Conservation (phyloP, 2,888 invertebrate genomes). For the Parnassius mnemosyne region DNA sequence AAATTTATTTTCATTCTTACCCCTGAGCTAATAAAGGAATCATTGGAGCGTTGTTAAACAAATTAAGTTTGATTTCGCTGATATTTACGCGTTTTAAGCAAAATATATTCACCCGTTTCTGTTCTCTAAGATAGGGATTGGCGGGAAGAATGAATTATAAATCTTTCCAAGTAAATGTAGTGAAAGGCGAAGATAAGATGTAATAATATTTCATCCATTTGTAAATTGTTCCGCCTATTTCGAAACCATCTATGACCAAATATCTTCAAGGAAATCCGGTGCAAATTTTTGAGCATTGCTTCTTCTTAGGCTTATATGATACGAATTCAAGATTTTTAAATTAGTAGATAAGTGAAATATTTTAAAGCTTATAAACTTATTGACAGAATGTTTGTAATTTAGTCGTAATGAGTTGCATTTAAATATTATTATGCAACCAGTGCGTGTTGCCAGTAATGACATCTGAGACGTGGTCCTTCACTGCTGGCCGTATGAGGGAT, state of each 20-base stretch:
- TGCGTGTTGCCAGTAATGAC: too few species aligned
- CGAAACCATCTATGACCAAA: neutral
- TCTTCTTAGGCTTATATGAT: too few species aligned
- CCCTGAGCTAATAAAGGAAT: slow-evolving; percentile 47
- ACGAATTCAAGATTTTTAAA: too few species aligned
- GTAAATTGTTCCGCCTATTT: slow-evolving; percentile 9
- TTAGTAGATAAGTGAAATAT: too few species aligned
- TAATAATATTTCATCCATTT: slow-evolving; percentile 16
- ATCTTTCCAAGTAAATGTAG: slow-evolving; percentile 28
- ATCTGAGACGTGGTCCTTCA: too few species aligned
- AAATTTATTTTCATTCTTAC: neutral
- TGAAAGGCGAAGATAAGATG: slow-evolving; percentile 28
- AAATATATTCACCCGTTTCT: slow-evolving; percentile 6
- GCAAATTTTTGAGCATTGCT: neutral
- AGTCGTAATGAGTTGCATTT: too few species aligned
- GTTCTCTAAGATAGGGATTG: slow-evolving; percentile 6
- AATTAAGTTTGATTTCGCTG: slow-evolving; percentile 34
- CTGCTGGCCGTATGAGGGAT: too few species aligned
- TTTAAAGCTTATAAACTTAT: too few species aligned
- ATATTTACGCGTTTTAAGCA: slow-evolving; percentile 1
- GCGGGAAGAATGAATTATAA: slow-evolving; percentile 23
- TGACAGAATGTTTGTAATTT: too few species aligned
- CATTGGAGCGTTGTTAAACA: slow-evolving; percentile 50
- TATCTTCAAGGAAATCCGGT: neutral
- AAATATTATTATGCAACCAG: too few species aligned